Evolutionary conservation across 2,797 vertebrate genomes (phyloP).

Genomic region (Notamacropus eugenii): DNA sequence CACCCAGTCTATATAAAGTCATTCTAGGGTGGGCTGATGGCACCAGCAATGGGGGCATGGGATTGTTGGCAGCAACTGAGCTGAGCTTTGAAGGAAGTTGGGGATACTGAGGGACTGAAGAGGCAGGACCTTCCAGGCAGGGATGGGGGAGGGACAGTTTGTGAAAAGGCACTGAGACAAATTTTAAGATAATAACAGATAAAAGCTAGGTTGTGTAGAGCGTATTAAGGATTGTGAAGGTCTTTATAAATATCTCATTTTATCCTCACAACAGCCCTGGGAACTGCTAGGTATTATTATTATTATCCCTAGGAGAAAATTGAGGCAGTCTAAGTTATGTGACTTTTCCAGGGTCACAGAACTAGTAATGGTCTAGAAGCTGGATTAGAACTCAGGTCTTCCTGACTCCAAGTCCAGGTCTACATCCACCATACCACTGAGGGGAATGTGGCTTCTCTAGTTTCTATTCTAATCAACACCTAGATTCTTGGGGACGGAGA

Average conservation of each 20-base stretch:
- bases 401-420: background rate
- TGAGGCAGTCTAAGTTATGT: background rate
- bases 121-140: background rate
- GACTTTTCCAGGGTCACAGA: background rate
- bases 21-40: background rate
- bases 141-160: background rate
- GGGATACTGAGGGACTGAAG: background rate
- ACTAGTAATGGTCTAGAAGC: background rate
- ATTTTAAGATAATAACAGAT: background rate
- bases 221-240: background rate
- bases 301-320: background rate
- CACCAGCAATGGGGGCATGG: background rate
- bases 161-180: background rate
- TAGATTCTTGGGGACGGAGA: background rate
- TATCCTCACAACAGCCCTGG: background rate
- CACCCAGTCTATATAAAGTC: background rate
- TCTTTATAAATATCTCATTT: background rate
- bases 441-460: background rate
- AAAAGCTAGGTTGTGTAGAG: background rate
- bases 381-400: background rate
- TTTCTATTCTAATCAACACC: background rate
- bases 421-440: background rate
- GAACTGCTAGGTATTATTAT: background rate
- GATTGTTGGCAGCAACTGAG: background rate
- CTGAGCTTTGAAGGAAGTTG: background rate